These are phyloP conservation scores for Philhelius pedissequus DNA, from an alignment of 2,888 invertebrate species.

Conservation along the genomic window DNA sequence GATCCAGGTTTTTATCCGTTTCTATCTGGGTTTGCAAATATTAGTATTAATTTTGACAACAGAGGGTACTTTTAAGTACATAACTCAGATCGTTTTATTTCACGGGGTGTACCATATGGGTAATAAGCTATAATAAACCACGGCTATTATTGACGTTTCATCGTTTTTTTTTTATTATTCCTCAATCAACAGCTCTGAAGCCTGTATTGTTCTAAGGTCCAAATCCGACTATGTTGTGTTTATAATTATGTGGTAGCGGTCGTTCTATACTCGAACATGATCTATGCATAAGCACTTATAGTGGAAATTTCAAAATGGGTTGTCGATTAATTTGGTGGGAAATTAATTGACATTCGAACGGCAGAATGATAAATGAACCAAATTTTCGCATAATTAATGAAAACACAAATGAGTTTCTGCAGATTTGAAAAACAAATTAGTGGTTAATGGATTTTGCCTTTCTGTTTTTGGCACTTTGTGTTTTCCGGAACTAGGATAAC, in stretches of 20 bases:
- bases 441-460: conserved; percentile 24
- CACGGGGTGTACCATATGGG: too few species aligned
- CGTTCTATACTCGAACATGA: not conserved
- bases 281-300: not conserved
- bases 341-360: conserved; percentile 27
- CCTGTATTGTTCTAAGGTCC: not conserved
- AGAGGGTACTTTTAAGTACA: too few species aligned
- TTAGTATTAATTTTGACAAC: too few species aligned
- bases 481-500: not conserved
- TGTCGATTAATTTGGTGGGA: conserved; percentile 29
- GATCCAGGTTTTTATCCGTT: too few species aligned
- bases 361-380: conserved; percentile 29
- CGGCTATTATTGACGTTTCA: too few species aligned
- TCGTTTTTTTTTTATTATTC: not conserved
- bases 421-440: conserved; percentile 23
- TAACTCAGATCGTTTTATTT: too few species aligned
- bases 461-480: not conserved
- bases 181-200: not conserved
- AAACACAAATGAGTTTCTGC: conserved; percentile 30
- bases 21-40: too few species aligned
- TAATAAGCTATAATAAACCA: too few species aligned
- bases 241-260: not conserved
- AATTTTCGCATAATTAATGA: conserved; percentile 32
- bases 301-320: conserved; percentile 3
- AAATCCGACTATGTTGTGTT: not conserved